Percentiles rank a stretch among this genome's conserved stretches.
Evolutionary conservation across 1,140 invertebrate genomes (phyloP).

Genomic region (Psilanteris sp.): DNA sequence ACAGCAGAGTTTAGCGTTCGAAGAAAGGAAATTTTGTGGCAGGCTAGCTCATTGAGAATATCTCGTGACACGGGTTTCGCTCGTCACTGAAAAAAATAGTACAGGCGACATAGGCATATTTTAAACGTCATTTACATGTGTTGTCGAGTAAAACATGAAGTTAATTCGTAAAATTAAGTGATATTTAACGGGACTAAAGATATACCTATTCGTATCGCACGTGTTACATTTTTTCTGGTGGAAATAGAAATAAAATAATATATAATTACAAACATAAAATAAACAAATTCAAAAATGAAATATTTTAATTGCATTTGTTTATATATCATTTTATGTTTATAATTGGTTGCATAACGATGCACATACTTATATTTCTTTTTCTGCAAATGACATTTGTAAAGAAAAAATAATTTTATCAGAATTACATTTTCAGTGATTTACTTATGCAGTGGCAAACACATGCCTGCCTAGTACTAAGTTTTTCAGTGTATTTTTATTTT

Average conservation of each 20-base stretch:
- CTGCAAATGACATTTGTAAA: too few species aligned
- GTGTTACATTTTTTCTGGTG: constrained; percentile 41
- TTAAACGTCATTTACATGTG: constrained; percentile 53
- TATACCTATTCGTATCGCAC: constrained; percentile 26
- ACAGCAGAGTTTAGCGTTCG: constrained; percentile 55
- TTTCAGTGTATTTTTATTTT: constrained; percentile 39
- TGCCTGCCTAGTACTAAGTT: constrained; percentile 57
- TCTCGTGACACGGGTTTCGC: constrained; percentile 58
- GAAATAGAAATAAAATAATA: constrained; percentile 39
- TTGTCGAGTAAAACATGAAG: constrained; percentile 47
- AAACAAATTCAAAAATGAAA: constrained; percentile 23
- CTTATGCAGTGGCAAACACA: constrained; percentile 36
- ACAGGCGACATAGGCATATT: constrained; percentile 58
- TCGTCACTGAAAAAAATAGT: constrained; percentile 66
- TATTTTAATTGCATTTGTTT: constrained; percentile 1
- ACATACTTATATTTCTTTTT: too few species aligned
- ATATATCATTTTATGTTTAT: not conserved
- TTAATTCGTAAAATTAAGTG: constrained; percentile 29
- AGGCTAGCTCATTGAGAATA: constrained; percentile 69
- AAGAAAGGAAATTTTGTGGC: constrained; percentile 66
- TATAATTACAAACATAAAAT: constrained; percentile 28
- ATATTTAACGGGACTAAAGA: constrained; percentile 29
- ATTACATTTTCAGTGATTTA: too few species aligned
- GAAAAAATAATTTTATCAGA: too few species aligned
- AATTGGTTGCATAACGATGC: too few species aligned